Base-by-base conservation (phyloP, 64 coral and sea anemone species). In the Actinia equina region DNA sequence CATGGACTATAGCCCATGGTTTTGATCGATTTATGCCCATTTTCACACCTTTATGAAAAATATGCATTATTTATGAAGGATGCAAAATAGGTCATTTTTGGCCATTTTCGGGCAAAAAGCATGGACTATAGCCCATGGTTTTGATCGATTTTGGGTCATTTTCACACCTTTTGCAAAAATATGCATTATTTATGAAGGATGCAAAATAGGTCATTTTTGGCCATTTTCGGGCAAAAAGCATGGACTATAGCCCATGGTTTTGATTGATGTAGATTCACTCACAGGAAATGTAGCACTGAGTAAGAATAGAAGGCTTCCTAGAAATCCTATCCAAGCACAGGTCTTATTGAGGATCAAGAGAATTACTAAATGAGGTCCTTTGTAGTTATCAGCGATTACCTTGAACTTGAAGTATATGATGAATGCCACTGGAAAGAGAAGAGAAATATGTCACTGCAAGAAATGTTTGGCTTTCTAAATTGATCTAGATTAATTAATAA, bases 371-470 rank as follows among this genome's bases (percentile, higher is more conserved):
- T 52, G 78, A 52, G 78, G 49, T 14, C 78, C 44, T 20, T 81
- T 17, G 78, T 81, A 52, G 17, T 44, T 49, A 74, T 44, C 4
- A 22, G 42, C 78, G 16, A 81, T 81, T 4, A 22, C 23, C 49
- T 81, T 81, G 45, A 49, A 81, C 44, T 81, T 81, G 78, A 81
- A 81, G 44, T 81, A 81, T 49, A 81, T 81, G 78, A 81, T 81
- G 14, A 81, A 81, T 17, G 78, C 78, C n/a, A 81, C 78, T 81
- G 12, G 10, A 79, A 79, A 41, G 9, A 74, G 1, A 74, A 6
- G 11, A 74, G 11, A 30, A 74, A 71, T 8, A 30, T 23, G 62
- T 60, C 17, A 23, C 10, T 65, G 7, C n/a, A 65, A 65, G 22
- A 65, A 20, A 37, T 37, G 30, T 37, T 37, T 37, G 30, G 30